Evolutionary conservation across 2,797 vertebrate species (phyloP).

Genomic region (Acanthopagrus latus): DNA sequence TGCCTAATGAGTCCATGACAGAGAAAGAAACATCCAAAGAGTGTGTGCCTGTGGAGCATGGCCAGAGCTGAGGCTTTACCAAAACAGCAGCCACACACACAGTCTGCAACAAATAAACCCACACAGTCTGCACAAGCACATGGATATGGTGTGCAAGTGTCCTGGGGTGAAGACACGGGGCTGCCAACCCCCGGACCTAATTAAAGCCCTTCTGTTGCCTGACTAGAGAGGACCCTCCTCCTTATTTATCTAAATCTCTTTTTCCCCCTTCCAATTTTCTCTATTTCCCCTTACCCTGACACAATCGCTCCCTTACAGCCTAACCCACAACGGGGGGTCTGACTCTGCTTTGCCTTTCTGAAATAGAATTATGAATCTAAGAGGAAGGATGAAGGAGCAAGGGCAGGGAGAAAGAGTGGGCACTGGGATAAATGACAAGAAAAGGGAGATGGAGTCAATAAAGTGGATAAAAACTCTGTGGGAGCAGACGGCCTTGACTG

Average conservation of each 20-base stretch:
- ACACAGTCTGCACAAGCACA: constrained; percentile 27
- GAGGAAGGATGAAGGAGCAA: constrained; percentile 26
- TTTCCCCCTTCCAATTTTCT: constrained; percentile 21
- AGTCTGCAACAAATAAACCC: constrained; percentile 16
- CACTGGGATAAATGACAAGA: constrained; percentile 56
- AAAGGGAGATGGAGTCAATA: constrained; percentile 23
- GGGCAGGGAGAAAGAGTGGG: constrained; percentile 34
- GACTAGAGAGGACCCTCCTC: constrained; percentile 40
- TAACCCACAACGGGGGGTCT: constrained; percentile 43
- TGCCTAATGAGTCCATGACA: constrained; percentile 55
- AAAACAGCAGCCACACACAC: constrained; percentile 43
- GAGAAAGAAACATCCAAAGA: constrained; percentile 40
- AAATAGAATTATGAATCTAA: constrained; percentile 53
- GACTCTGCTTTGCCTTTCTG: constrained; percentile 40
- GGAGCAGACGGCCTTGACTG: constrained; percentile 50
- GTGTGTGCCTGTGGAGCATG: constrained; percentile 28
- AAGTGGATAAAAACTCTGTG: constrained; percentile 45
- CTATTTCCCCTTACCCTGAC: constrained; percentile 13
- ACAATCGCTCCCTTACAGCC: constrained; percentile 21
- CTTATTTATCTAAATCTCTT: constrained; percentile 28
- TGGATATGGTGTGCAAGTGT: constrained; percentile 25
- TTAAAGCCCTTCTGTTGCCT: constrained; percentile 66
- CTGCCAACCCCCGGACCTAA: constrained; percentile 63
- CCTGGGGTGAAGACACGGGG: constrained; percentile 51
- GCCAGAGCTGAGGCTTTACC: constrained; percentile 41